These are phyloP conservation scores for Oncorhynchus nerka DNA, from an alignment of 2,113 vertebrate species.

Conservation along the genomic window DNA sequence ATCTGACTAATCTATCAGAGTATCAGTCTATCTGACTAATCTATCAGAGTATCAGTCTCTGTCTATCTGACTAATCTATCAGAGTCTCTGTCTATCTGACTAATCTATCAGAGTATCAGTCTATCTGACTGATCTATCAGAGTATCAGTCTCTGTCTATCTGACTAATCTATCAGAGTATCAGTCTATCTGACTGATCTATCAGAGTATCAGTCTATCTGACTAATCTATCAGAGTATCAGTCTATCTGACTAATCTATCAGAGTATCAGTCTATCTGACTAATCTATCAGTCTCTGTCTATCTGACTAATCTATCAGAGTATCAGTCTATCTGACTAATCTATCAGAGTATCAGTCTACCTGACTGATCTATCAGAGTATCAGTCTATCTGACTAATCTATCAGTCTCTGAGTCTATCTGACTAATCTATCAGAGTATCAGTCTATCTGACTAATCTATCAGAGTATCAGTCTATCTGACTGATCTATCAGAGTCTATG, in stretches of 20 bases:
- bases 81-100: neutral
- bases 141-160: constrained; percentile 18
- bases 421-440: too few relatives aligned
- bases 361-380: too few relatives aligned
- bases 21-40: constrained; percentile 24
- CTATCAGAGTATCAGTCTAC: too few relatives aligned
- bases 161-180: neutral
- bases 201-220: neutral
- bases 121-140: constrained; percentile 27
- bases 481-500: too few relatives aligned
- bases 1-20: constrained; percentile 20
- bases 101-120: too few relatives aligned
- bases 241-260: constrained; percentile 30
- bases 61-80: constrained; percentile 25
- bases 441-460: too few relatives aligned
- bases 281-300: neutral
- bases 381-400: too few relatives aligned
- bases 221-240: too few relatives aligned
- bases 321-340: too few relatives aligned
- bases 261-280: neutral
- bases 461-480: too few relatives aligned
- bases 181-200: constrained; percentile 27
- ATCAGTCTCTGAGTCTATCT: too few relatives aligned
- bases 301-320: neutral
- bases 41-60: neutral